Evolutionary conservation across 2,888 invertebrate genomes (phyloP).

Genomic region (Terebella lapidaria): DNA sequence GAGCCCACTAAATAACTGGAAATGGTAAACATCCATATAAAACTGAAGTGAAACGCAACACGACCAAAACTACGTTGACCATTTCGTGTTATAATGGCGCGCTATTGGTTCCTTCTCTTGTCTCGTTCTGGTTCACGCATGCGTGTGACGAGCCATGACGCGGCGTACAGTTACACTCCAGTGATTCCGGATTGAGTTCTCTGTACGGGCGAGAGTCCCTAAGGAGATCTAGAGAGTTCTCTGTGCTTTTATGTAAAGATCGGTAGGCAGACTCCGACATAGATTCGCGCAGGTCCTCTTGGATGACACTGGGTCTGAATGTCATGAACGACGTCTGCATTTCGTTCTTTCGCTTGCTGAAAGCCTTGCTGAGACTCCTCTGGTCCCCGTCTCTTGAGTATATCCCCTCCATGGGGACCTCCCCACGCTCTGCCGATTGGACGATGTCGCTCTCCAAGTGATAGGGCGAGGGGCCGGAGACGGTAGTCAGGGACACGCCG

Average conservation of each 20-base stretch:
- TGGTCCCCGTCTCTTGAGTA: neutral
- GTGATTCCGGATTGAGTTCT: neutral
- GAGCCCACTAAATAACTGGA: no score
- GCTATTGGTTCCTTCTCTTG: no score
- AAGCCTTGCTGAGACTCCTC: neutral
- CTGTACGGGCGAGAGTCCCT: neutral
- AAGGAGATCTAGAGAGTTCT: neutral
- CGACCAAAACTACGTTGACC: no score
- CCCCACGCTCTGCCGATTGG: neutral
- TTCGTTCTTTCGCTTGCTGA: neutral
- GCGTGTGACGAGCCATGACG: neutral
- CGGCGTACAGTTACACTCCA: neutral
- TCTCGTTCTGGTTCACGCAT: no score
- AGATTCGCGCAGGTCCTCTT: neutral
- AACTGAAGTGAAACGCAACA: no score
- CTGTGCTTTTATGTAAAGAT: neutral
- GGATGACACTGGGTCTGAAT: neutral
- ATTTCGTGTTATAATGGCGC: no score
- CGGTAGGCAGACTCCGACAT: neutral
- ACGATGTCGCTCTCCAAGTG: neutral
- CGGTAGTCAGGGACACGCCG: neutral
- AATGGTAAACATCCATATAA: no score
- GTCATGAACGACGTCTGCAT: conserved; percentile 1
- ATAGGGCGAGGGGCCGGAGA: neutral
- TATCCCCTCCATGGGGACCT: neutral